phyloP scores from a whole-genome alignment of 2,888 invertebrate genomes.

The Dinocampus coccinellae region DNA sequence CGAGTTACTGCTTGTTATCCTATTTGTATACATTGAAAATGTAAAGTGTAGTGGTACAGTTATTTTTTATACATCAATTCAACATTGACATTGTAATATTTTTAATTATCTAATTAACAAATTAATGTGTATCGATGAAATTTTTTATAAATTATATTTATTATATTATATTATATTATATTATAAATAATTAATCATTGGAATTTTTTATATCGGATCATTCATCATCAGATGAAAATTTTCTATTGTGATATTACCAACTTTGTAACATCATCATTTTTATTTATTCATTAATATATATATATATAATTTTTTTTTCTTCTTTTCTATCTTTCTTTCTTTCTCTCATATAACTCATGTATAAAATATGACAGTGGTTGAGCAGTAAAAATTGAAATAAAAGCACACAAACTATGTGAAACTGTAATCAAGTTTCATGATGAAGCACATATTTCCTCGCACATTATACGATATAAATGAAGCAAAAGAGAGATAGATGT shows the following conservation, averaged over 20 bases:
- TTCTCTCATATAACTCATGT: too few relatives aligned
- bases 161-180: too few relatives aligned
- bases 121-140: not conserved
- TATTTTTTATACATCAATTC: constrained; percentile 19
- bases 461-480: constrained; percentile 20
- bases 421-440: constrained; percentile 15
- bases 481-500: constrained; percentile 3
- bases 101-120: constrained; percentile 12
- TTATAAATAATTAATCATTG: too few relatives aligned
- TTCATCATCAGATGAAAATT: too few relatives aligned
- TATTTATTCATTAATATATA: too few relatives aligned
- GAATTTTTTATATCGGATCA: too few relatives aligned
- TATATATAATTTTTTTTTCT: too few relatives aligned
- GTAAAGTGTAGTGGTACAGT: constrained; percentile 19
- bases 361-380: not conserved
- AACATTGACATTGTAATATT: constrained; percentile 9
- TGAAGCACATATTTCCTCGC: constrained; percentile 16
- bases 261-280: too few relatives aligned
- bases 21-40: constrained; percentile 47
- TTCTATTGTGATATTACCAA: not conserved
- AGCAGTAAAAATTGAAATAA: constrained; percentile 4
- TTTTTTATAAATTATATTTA: too few relatives aligned
- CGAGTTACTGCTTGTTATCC: constrained; percentile 56
- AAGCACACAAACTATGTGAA: not conserved
- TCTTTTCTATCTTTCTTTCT: not conserved